A percentile compares a stretch with the other conserved stretches of the same genome.
Conservation (phyloP, 2,888 invertebrate species). For the Callinectes sapidus region DNA sequence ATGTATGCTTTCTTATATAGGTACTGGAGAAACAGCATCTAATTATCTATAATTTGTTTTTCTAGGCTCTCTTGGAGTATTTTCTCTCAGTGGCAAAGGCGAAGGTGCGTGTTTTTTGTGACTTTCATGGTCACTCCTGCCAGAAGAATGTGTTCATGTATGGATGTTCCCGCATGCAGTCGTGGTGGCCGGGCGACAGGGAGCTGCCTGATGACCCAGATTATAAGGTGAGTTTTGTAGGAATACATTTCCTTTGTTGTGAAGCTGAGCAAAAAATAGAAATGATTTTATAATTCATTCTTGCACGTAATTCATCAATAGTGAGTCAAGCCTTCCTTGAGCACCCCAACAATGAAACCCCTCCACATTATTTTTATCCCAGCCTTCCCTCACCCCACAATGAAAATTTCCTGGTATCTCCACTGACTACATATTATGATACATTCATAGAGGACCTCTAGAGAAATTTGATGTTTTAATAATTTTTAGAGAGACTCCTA, state of each 20-base stretch:
- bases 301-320: too few species aligned
- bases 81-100: constrained; percentile 79
- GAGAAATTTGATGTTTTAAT: not conserved
- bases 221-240: constrained; percentile 56
- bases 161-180: constrained; percentile 85
- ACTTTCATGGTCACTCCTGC: constrained; percentile 89
- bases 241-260: not conserved
- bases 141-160: constrained; percentile 91
- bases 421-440: too few species aligned
- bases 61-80: constrained; percentile 81
- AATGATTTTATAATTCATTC: too few species aligned
- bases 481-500: not conserved
- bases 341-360: too few species aligned
- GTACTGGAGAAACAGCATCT: not conserved
- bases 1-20: too few species aligned
- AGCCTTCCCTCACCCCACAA: too few species aligned
- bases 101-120: constrained; percentile 83
- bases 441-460: not conserved
- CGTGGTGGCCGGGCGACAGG: constrained; percentile 82
- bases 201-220: constrained; percentile 80
- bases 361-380: too few species aligned
- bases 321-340: too few species aligned
- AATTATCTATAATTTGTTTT: not conserved
- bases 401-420: too few species aligned
- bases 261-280: not conserved